Base-by-base conservation (phyloP, 2,797 vertebrate species). In the Melanotaenia boesemani region DNA sequence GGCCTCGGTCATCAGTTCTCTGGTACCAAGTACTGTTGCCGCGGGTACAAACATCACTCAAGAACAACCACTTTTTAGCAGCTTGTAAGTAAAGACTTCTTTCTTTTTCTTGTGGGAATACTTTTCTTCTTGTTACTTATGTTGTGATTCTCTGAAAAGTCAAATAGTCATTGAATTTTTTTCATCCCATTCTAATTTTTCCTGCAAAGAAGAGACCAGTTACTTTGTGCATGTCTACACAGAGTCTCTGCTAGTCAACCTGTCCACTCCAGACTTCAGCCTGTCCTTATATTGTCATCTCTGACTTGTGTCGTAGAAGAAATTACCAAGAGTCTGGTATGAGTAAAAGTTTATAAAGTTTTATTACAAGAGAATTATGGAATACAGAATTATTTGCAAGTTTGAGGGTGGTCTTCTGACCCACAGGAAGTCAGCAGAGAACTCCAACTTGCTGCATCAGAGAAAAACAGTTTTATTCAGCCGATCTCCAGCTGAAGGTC, bases 251-350 rank as follows among this genome's bases (percentile, higher is more conserved):
- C 93, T 99, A 87, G 97, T 99, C 72, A 98, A 95, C 91, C 91
- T 99, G 77, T 98, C 98, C 0, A 99, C 98, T 0, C 98, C 97
- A 1, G 98, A 99, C 93, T 99, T 99, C 94, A 99, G 98, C 92
- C 99, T 99, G 98, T n/a, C 97, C 98, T 61, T 99, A 99, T 67
- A 99, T 99, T 0, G 98, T 99, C 83, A 99, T 99, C 93, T 89
- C 91, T 99, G 84, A 99, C 97, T n/a, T n/a, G n/a, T n/a, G n/a
- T n/a, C n/a, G n/a, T n/a, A n/a, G n/a, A n/a, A n/a, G n/a, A n/a
- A n/a, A n/a, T n/a, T n/a, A n/a, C n/a, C n/a, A n/a, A n/a, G n/a
- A n/a, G n/a, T n/a, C n/a, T n/a, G n/a, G n/a, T n/a, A n/a, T n/a
- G n/a, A n/a, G n/a, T n/a, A n/a, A n/a, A n/a, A n/a, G n/a, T n/a